phyloP scores from a whole-genome alignment of 2,113 vertebrate genomes.

The Psammodynastes pulverulentus region DNA sequence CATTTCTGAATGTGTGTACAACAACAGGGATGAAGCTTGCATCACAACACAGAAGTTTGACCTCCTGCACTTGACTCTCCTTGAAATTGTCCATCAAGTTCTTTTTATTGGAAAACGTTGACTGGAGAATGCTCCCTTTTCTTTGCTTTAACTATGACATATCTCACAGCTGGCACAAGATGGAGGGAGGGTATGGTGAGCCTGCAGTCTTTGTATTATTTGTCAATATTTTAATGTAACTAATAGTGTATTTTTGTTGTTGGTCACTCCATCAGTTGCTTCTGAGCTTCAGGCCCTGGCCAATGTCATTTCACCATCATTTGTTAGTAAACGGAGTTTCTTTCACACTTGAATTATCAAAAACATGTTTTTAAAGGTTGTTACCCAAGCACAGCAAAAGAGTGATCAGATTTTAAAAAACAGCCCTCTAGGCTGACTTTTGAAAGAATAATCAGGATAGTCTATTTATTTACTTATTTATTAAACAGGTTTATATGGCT shows the following conservation, averaged over 20 bases:
- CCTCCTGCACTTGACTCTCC: neutral
- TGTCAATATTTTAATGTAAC: neutral
- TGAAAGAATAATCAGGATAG: neutral
- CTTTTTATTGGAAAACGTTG: neutral
- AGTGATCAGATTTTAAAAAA: neutral
- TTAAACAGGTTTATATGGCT: no score
- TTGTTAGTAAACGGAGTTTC: neutral
- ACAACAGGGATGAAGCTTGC: neutral
- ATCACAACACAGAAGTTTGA: neutral
- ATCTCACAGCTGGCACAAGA: neutral
- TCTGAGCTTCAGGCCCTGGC: neutral
- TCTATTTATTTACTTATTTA: neutral
- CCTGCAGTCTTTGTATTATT: neutral
- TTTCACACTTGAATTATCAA: neutral
- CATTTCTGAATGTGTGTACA: neutral
- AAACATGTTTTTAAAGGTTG: neutral
- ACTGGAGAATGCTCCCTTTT: neutral
- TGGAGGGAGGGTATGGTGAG: neutral
- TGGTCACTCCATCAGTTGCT: neutral
- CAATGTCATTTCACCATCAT: neutral
- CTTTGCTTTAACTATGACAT: neutral
- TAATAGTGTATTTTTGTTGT: neutral
- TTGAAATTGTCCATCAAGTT: neutral
- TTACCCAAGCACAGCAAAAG: neutral
- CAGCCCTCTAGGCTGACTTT: neutral